Percentiles rank a stretch among this genome's conserved stretches.
phyloP scores from a whole-genome alignment of 2,797 vertebrate genomes.

The Macropus fuliginosus region DNA sequence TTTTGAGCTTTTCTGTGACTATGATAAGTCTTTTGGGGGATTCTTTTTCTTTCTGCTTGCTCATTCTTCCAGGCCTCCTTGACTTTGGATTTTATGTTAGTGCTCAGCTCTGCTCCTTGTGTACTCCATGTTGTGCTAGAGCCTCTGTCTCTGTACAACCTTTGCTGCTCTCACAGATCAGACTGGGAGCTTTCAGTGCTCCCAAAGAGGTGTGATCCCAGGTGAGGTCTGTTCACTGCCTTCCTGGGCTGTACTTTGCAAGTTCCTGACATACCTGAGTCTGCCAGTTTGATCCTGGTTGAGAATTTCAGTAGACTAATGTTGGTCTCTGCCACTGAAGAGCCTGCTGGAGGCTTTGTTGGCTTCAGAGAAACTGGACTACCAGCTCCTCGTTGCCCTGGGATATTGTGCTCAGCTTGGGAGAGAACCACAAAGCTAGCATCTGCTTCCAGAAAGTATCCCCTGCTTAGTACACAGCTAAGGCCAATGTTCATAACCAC shows the following conservation, averaged over 20 bases:
- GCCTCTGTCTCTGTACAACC: background rate
- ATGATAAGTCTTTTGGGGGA: background rate
- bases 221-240: background rate
- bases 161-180: background rate
- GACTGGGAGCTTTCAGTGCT: background rate
- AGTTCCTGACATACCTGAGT: background rate
- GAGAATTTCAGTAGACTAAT: too few species aligned
- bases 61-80: background rate
- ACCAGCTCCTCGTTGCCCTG: too few species aligned
- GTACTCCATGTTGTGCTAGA: background rate
- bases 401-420: too few species aligned
- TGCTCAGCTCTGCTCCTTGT: background rate
- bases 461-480: too few species aligned
- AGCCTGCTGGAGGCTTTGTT: too few species aligned
- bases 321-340: too few species aligned
- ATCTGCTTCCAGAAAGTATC: too few species aligned
- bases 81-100: background rate
- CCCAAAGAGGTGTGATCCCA: background rate
- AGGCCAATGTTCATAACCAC: too few species aligned
- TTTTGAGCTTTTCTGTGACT: background rate
- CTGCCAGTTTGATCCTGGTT: too few species aligned
- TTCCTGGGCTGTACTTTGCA: background rate
- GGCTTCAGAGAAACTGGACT: too few species aligned
- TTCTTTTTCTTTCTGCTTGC: background rate
- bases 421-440: too few species aligned